A percentile compares a stretch with the other conserved stretches of the same genome.
phyloP scores from a whole-genome alignment of 2,888 invertebrate genomes.

The Brachynemurus nebulosus region DNA sequence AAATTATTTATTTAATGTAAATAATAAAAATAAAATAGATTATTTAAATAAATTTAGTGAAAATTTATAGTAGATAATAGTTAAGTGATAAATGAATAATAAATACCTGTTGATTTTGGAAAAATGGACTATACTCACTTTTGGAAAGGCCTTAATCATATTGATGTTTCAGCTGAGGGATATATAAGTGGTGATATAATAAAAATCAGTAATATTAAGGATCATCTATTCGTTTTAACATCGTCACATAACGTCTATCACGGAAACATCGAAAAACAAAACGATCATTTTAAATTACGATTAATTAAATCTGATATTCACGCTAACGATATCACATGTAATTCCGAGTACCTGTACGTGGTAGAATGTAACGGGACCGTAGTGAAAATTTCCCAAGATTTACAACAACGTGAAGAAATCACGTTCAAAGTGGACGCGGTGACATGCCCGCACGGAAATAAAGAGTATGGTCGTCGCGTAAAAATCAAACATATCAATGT shows the following conservation, averaged over 20 bases:
- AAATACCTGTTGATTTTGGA: not conserved
- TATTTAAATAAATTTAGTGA: no score
- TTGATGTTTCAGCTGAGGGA: slow-evolving; percentile 2
- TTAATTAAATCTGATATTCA: slow-evolving; percentile 37
- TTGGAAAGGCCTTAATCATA: slow-evolving; percentile 4
- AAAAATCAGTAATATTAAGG: slow-evolving; percentile 33
- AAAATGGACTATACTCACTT: slow-evolving; percentile 4
- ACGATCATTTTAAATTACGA: slow-evolving; percentile 29
- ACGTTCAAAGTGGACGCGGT: slow-evolving; percentile 41
- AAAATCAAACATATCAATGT: slow-evolving; percentile 47
- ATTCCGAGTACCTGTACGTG: slow-evolving; percentile 42
- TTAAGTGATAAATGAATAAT: no score
- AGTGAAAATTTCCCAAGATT: slow-evolving; percentile 35
- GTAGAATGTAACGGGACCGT: slow-evolving; percentile 47
- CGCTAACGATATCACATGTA: slow-evolving; percentile 48
- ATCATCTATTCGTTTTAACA: slow-evolving; percentile 33
- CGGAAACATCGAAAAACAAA: slow-evolving; percentile 26
- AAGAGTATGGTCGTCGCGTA: slow-evolving; percentile 41
- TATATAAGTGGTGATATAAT: slow-evolving; percentile 24
- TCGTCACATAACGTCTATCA: slow-evolving; percentile 31
- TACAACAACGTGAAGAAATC: slow-evolving; percentile 45
- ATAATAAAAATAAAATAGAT: no score
- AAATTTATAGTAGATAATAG: no score
- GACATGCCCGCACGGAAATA: slow-evolving; percentile 51
- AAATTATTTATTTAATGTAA: no score